Evolutionary conservation across 2,888 invertebrate species (phyloP), one percentile per base, ranked within the genome.

Genomic region (Flexamia atlantica): DNA sequence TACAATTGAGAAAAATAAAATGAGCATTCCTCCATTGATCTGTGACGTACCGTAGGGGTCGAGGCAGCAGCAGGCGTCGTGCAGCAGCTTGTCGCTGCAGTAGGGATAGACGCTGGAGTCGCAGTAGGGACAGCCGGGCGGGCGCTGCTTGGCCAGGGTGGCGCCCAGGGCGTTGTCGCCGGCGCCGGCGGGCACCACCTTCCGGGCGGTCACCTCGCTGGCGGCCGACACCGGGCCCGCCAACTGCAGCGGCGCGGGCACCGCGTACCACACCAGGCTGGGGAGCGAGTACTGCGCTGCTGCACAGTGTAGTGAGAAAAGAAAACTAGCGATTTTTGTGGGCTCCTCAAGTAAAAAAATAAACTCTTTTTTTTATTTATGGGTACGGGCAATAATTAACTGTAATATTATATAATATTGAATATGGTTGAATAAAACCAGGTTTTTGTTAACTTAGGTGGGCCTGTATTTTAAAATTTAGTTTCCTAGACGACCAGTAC

Each of bases 71-170:
- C 96, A 96, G 0, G 95, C 93, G 88, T 96, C 96, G 88, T 96
- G 95, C 4, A 94, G 91, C 84, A 95, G 91, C 90, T 95, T 96
- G 84, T 95, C 93, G 0, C 93, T 93, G 89, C 96, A 96, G 89
- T 96, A 96, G 87, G 94, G 92, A 89, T 93, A 95, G 4, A 96
- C 95, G 0, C 95, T 95, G 0, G 94, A 93, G 89, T 96, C 96
- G 88, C 96, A 96, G 36, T 94, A 89, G 0, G 96, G 96, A 87
- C 96, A 96, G 20, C 72, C 82, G 17, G 82, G 82, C 17, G 25
- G 32, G 7, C n/a, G 9, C n/a, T 50, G 82, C 42, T 53, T 83
- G 40, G 82, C 57, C 53, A 83, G 36, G n/a, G 57, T 74, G 0
- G 57, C 32, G 20, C 32, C 82, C 32, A 79, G 25, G 50, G 23